Evolutionary conservation across 64 coral and sea anemone species (phyloP).

Genomic region (Anthopleura sola): DNA sequence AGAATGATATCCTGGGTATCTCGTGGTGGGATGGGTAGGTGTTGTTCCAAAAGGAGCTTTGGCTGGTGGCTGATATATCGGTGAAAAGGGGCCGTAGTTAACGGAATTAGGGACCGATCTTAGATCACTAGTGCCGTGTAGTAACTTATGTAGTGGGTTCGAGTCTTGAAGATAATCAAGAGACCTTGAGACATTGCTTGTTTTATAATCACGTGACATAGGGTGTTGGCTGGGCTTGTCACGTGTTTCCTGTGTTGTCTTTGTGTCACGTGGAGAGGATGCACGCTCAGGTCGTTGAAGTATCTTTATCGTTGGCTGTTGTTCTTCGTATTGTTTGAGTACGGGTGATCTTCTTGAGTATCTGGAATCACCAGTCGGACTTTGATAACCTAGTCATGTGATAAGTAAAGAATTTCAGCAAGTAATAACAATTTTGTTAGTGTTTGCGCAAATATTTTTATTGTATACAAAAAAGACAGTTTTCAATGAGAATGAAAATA

Average conservation of each 20-base stretch:
- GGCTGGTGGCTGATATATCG: background rate
- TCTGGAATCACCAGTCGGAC: background rate
- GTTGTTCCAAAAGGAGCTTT: background rate
- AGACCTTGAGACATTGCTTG: background rate
- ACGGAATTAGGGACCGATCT: background rate
- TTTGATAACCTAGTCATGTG: slow-evolving; percentile 42
- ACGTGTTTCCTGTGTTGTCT: background rate
- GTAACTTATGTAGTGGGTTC: background rate
- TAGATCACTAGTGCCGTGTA: background rate
- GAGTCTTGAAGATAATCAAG: background rate
- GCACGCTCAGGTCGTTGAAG: slow-evolving; percentile 36
- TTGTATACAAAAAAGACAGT: background rate
- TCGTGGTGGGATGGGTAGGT: background rate
- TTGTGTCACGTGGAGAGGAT: background rate
- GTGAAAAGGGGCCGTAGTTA: background rate
- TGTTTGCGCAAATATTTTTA: background rate
- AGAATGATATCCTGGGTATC: background rate
- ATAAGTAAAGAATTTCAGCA: too few relatives aligned
- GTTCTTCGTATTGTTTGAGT: background rate
- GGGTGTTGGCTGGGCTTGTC: background rate
- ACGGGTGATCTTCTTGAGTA: background rate
- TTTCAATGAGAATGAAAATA: too few relatives aligned
- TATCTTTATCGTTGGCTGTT: slow-evolving; percentile 26
- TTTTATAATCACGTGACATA: slow-evolving; percentile 8
- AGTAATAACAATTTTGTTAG: too few relatives aligned